Base-by-base conservation (phyloP, 2,888 invertebrate genomes). In the Bombylius major region DNA sequence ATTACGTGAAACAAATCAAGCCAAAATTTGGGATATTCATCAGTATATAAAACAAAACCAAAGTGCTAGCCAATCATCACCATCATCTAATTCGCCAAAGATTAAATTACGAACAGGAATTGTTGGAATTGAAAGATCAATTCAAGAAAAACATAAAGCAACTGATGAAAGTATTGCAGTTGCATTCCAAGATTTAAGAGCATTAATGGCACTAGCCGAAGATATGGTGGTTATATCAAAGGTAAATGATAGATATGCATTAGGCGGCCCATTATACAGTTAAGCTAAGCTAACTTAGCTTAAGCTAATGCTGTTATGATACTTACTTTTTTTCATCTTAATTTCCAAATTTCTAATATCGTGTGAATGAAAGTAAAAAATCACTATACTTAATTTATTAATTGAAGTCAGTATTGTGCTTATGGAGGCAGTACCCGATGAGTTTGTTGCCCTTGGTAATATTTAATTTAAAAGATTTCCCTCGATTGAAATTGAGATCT, bases 141-240 rank as follows among this genome's bases (percentile, higher is more conserved):
- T 98, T 59, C 87, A 92, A 67, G 89, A 93, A 67, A 90, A 90
- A 69, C 90, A 94, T 51, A 86, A 88, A 71, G 88, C 87, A 47
- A 93, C 95, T 0, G 92, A 95, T 75, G 84, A 89, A 67, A 93
- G 89, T 68, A 98, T 99, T 64, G 84, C 83, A 14, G 79, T 87
- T 62, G 98, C 99, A 3, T 99, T 99, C 76, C 88, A 97, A 75
- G 99, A 99, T 76, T 80, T 99, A 55, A 88, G 79, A 66, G 90
- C 92, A 66, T 78, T 99, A 5, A 99, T 99, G 90, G 83, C 82
- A 55, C 92, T 91, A 83, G 98, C 98, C 0, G 91, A 95, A 71
- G 96, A 98, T 64, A 99, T 99, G 99, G 98, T 99, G 48, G 76
- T 78, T 1, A 77, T 99, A 62, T 92, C 97, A 0, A 91, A 91